A percentile compares a stretch with the other conserved stretches of the same genome.
Conservation (phyloP, 1,140 invertebrate species). For the Tetragonula clypearis region DNA sequence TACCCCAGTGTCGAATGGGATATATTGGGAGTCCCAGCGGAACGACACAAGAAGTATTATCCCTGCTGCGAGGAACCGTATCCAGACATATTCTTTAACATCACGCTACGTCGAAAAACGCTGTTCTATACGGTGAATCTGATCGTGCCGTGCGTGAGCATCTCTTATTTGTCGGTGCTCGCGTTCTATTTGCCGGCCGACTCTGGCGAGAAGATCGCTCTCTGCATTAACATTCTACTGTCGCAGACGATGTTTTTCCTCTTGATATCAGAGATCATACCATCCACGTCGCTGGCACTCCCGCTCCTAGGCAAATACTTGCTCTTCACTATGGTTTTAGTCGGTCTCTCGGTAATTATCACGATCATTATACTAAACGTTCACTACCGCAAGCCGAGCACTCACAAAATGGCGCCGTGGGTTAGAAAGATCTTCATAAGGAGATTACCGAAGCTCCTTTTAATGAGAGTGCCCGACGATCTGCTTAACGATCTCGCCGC, state of each 20-base stretch:
- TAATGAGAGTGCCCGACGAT: constrained; percentile 94
- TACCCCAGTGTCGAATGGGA: constrained; percentile 99
- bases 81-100: constrained; percentile 99
- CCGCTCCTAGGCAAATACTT: constrained; percentile 99
- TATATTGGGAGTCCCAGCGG: constrained; percentile 94
- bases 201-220: constrained; percentile 98
- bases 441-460: constrained; percentile 89
- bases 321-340: constrained; percentile 99
- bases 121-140: constrained; percentile 98
- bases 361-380: constrained; percentile 99
- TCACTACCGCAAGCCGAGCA: constrained; percentile 99
- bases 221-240: constrained; percentile 98
- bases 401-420: constrained; percentile 98
- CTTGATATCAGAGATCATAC: constrained; percentile 98
- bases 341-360: constrained; percentile 97
- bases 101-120: constrained; percentile 96
- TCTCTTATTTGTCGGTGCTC: constrained; percentile 94
- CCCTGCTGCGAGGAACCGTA: constrained; percentile 94
- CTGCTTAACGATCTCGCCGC: constrained; percentile 89
- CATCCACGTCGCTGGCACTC: constrained; percentile 97
- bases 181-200: constrained; percentile 99
- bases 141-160: constrained; percentile 96
- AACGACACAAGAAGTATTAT: constrained; percentile 95
- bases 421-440: constrained; percentile 94
- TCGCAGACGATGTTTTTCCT: constrained; percentile 99